Evolutionary conservation across 2,113 vertebrate genomes (phyloP).

Genomic region (Cygnus buccinator): DNA sequence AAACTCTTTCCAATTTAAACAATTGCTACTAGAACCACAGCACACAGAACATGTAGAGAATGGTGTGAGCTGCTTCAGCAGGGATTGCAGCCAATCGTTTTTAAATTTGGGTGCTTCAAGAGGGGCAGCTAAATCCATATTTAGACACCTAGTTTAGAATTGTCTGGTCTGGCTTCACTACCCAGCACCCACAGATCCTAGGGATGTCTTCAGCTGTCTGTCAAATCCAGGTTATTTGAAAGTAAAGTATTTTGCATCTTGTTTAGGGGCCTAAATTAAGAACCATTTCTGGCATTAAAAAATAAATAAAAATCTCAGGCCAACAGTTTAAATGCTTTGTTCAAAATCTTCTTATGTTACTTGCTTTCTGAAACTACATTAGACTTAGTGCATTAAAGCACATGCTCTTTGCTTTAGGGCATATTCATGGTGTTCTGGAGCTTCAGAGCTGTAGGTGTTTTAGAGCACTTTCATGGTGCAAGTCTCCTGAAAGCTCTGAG

Average conservation of each 20-base stretch:
- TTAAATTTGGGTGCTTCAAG: not conserved
- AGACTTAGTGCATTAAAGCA: not conserved
- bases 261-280: not conserved
- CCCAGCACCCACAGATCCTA: constrained; percentile 22
- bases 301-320: not conserved
- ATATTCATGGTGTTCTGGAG: not conserved
- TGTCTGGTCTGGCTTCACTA: constrained; percentile 2
- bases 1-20: constrained; percentile 71
- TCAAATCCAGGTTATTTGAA: not conserved
- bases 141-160: constrained; percentile 21
- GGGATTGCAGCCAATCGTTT: constrained; percentile 12
- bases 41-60: constrained; percentile 35
- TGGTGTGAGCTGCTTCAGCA: not conserved
- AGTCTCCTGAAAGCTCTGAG: not conserved
- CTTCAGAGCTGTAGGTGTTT: too few relatives aligned
- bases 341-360: not conserved
- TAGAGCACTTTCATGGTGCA: not conserved
- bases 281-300: not conserved
- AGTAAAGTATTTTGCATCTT: not conserved
- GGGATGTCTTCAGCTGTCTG: not conserved
- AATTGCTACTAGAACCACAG: constrained; percentile 61
- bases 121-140: constrained; percentile 29
- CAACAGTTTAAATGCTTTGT: not conserved
- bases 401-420: not conserved
- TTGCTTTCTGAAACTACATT: not conserved